These are phyloP conservation scores for Campoplex capitator DNA, from an alignment of 2,888 invertebrate genomes.

Conservation along the genomic window DNA sequence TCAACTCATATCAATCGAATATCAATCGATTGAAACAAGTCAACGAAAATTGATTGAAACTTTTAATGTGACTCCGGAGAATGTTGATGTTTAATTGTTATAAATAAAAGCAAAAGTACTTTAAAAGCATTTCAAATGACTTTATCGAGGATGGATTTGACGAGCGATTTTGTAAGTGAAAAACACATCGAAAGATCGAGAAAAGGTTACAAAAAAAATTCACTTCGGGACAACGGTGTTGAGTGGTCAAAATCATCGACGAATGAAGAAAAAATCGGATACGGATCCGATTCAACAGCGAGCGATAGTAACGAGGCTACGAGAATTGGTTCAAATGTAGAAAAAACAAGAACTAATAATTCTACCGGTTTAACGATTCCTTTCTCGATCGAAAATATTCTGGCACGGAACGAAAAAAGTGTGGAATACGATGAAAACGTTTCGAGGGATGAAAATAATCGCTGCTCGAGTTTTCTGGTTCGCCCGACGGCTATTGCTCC, in stretches of 20 bases:
- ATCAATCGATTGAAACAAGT: neutral
- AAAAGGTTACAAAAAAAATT: constrained; percentile 33
- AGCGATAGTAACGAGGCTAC: constrained; percentile 70
- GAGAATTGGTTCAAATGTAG: constrained; percentile 59
- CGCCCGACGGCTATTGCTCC: constrained; percentile 71
- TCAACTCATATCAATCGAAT: neutral
- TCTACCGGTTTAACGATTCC: constrained; percentile 75
- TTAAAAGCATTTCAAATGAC: constrained; percentile 57
- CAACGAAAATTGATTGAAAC: neutral
- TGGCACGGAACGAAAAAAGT: constrained; percentile 73
- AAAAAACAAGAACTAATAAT: constrained; percentile 66
- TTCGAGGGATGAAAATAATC: constrained; percentile 36
- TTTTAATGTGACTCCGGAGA: neutral
- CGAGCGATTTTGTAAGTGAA: constrained; percentile 43
- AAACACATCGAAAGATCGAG: constrained; percentile 27
- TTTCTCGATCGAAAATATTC: constrained; percentile 81
- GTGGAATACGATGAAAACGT: constrained; percentile 55
- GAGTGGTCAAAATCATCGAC: constrained; percentile 59
- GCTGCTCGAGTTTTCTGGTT: constrained; percentile 40
- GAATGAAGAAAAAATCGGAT: constrained; percentile 66
- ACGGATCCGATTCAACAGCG: constrained; percentile 75
- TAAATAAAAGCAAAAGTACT: neutral
- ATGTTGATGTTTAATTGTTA: neutral
- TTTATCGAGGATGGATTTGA: constrained; percentile 61
- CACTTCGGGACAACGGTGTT: constrained; percentile 42